Conservation (phyloP, 1,140 invertebrate genomes). For the Asbolus verrucosus region DNA sequence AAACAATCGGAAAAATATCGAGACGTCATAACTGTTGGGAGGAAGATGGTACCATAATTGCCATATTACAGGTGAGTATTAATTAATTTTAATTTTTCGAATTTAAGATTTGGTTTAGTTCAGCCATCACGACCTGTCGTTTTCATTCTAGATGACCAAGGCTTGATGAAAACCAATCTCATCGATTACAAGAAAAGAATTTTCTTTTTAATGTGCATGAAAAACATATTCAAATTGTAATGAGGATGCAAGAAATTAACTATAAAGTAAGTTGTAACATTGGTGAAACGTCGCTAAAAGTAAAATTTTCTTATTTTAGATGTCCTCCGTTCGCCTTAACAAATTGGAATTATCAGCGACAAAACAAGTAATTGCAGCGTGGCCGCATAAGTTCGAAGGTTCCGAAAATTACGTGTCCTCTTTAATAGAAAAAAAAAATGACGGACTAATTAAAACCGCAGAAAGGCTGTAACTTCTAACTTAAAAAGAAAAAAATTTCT, state of each 20-base stretch:
- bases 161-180: conserved; percentile 50
- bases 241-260: conserved; percentile 47
- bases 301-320: conserved; percentile 52
- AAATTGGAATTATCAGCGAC: conserved; percentile 46
- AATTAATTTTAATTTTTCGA: too few relatives aligned
- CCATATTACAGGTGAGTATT: neutral
- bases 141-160: conserved; percentile 51
- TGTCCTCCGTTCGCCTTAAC: conserved; percentile 56
- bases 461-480: too few relatives aligned
- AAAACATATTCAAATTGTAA: neutral
- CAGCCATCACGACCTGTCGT: conserved; percentile 48
- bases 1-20: conserved; percentile 1
- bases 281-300: too few relatives aligned
- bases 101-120: too few relatives aligned
- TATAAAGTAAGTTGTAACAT: neutral
- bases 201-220: neutral
- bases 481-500: too few relatives aligned
- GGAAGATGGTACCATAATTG: conserved; percentile 7
- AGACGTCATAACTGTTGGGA: neutral
- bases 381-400: conserved; percentile 58
- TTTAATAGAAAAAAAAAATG: conserved; percentile 54
- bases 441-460: too few relatives aligned
- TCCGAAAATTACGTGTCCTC: conserved; percentile 55
- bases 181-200: conserved; percentile 49
- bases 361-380: conserved; percentile 36